A percentile compares a stretch with the other conserved stretches of the same genome.
These are phyloP conservation scores for Bubo bubo DNA, from an alignment of 2,113 vertebrate species.

Conservation along the genomic window DNA sequence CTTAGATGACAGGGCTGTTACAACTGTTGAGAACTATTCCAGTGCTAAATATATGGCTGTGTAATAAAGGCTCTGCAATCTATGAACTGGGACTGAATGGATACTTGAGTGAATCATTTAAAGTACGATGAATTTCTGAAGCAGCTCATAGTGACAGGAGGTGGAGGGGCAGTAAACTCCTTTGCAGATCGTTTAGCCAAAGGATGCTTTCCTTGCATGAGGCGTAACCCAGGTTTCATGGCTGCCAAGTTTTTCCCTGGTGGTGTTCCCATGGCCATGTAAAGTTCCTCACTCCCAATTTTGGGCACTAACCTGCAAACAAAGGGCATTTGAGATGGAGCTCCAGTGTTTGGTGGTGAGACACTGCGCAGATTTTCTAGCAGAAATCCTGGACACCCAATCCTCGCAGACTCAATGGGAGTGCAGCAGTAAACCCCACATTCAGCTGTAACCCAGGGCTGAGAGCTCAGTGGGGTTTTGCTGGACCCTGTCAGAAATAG, in stretches of 20 bases:
- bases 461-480: not conserved
- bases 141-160: slow-evolving; percentile 13
- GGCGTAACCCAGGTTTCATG: not conserved
- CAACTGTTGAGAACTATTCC: slow-evolving; percentile 6
- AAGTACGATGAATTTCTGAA: slow-evolving; percentile 37
- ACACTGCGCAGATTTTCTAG: not conserved
- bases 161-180: not conserved
- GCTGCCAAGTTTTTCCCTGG: not conserved
- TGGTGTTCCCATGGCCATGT: not conserved
- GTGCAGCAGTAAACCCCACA: not conserved
- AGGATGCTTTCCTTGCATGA: not conserved
- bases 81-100: slow-evolving; percentile 49
- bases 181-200: not conserved
- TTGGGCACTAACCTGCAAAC: not conserved
- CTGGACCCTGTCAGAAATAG: not conserved
- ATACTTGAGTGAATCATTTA: slow-evolving; percentile 52
- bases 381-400: not conserved
- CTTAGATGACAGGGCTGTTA: slow-evolving; percentile 39
- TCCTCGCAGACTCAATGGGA: not conserved
- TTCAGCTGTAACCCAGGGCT: not conserved
- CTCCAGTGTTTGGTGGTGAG: not conserved
- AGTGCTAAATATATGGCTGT: slow-evolving; percentile 45
- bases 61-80: slow-evolving; percentile 45
- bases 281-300: not conserved
- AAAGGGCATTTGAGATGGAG: not conserved